phyloP scores from a whole-genome alignment of 2,797 vertebrate genomes.

The Silurus lanzhouensis region DNA sequence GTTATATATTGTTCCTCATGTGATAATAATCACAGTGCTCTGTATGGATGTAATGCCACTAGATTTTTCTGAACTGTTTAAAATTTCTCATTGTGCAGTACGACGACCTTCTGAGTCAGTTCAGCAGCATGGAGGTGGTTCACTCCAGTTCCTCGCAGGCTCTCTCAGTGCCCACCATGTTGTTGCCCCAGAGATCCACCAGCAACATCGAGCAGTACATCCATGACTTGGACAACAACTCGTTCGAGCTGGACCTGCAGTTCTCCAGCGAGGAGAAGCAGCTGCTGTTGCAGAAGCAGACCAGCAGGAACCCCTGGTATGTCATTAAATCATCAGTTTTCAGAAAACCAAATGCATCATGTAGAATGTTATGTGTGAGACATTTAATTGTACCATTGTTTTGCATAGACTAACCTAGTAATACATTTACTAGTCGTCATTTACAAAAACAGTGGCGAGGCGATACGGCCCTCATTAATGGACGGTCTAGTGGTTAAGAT shows the following conservation, averaged over 20 bases:
- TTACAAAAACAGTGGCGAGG: neutral
- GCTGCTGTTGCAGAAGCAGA: slow-evolving; percentile 93
- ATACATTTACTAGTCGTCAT: neutral
- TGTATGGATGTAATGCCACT: neutral
- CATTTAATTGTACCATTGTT: neutral
- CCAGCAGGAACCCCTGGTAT: slow-evolving; percentile 93
- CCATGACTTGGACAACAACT: slow-evolving; percentile 94
- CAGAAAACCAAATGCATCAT: neutral
- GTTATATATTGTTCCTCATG: neutral
- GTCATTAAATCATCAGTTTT: neutral
- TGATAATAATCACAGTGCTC: neutral
- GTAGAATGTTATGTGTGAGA: neutral
- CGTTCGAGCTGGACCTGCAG: slow-evolving; percentile 95
- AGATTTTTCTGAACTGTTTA: neutral
- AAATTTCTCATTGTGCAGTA: slow-evolving; percentile 74
- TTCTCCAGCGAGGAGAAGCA: slow-evolving; percentile 95
- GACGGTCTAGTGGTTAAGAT: too few species aligned
- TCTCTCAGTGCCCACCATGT: slow-evolving; percentile 72
- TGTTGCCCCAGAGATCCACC: slow-evolving; percentile 43
- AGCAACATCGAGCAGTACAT: slow-evolving; percentile 90
- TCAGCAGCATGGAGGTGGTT: slow-evolving; percentile 95
- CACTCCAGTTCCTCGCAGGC: slow-evolving; percentile 80
- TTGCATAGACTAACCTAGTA: neutral
- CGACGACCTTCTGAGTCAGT: slow-evolving; percentile 97
- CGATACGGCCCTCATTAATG: neutral